Evolutionary conservation across 1,140 invertebrate species (phyloP).

Genomic region (Probaryconus sp.): DNA sequence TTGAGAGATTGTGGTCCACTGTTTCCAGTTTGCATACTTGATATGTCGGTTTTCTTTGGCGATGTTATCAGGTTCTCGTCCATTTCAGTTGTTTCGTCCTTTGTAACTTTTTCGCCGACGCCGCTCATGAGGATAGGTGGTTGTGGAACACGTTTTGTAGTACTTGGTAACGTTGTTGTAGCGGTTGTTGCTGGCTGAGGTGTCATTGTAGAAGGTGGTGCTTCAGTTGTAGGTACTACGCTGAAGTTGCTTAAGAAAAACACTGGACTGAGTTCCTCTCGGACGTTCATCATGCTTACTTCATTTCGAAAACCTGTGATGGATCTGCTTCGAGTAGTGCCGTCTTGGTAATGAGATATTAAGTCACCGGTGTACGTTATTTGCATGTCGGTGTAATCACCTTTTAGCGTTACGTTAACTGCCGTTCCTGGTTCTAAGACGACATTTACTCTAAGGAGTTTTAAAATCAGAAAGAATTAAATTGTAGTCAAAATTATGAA

Average conservation of each 20-base stretch:
- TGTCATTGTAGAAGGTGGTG: slow-evolving; percentile 86
- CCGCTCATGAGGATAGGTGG: slow-evolving; percentile 52
- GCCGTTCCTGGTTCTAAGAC: slow-evolving; percentile 85
- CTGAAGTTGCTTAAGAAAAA: slow-evolving; percentile 86
- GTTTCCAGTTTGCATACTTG: slow-evolving; percentile 69
- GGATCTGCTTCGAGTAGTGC: slow-evolving; percentile 73
- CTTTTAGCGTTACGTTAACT: slow-evolving; percentile 86
- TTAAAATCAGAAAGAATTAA: no score
- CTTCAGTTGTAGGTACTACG: slow-evolving; percentile 86
- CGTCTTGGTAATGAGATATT: slow-evolving; percentile 84
- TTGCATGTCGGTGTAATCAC: slow-evolving; percentile 84
- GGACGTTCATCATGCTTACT: slow-evolving; percentile 82
- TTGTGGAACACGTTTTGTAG: slow-evolving; percentile 48
- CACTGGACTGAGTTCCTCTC: slow-evolving; percentile 83
- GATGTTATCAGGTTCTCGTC: slow-evolving; percentile 71
- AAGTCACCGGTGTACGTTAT: slow-evolving; percentile 85
- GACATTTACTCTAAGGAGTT: slow-evolving; percentile 78
- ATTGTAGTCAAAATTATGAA: no score
- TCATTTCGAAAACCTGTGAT: slow-evolving; percentile 82
- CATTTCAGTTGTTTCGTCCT: slow-evolving; percentile 30
- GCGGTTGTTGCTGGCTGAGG: slow-evolving; percentile 81
- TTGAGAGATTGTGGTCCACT: slow-evolving; percentile 70
- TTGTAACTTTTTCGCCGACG: slow-evolving; percentile 30
- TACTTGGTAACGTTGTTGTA: slow-evolving; percentile 7
- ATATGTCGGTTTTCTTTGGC: slow-evolving; percentile 65